phyloP scores from a whole-genome alignment of 2,797 vertebrate species.

The Catharus ustulatus region DNA sequence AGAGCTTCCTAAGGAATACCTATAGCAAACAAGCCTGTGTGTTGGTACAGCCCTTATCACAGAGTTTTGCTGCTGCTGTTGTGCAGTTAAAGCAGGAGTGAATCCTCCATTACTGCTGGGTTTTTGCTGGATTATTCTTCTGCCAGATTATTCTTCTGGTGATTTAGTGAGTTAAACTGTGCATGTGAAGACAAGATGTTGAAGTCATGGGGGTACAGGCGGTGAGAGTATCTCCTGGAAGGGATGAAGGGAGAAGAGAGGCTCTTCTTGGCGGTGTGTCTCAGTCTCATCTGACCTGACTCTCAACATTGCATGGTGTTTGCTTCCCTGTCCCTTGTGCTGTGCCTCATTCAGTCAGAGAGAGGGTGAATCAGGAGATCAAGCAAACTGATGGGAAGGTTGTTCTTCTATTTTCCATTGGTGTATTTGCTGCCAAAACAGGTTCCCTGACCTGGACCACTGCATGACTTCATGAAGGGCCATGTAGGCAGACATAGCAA shows the following conservation, averaged over 20 bases:
- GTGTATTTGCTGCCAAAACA: neutral
- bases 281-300: neutral
- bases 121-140: neutral
- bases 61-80: neutral
- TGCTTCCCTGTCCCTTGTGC: neutral
- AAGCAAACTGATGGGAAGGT: neutral
- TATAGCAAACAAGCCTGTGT: rapidly evolving
- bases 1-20: neutral
- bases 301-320: neutral
- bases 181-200: rapidly evolving
- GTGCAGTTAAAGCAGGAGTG: neutral
- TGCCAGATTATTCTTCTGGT: neutral
- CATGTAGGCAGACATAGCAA: neutral
- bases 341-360: neutral
- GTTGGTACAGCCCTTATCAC: neutral
- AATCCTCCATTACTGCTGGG: neutral
- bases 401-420: neutral
- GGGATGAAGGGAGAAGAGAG: neutral
- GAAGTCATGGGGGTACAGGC: rapidly evolving
- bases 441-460: neutral
- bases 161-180: neutral
- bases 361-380: neutral
- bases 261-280: neutral
- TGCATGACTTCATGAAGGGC: neutral
- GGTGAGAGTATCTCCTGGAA: neutral